A percentile compares a stretch with the other conserved stretches of the same genome.
Evolutionary conservation across 2,888 invertebrate species (phyloP).

Genomic region (Quadroppia sp.): DNA sequence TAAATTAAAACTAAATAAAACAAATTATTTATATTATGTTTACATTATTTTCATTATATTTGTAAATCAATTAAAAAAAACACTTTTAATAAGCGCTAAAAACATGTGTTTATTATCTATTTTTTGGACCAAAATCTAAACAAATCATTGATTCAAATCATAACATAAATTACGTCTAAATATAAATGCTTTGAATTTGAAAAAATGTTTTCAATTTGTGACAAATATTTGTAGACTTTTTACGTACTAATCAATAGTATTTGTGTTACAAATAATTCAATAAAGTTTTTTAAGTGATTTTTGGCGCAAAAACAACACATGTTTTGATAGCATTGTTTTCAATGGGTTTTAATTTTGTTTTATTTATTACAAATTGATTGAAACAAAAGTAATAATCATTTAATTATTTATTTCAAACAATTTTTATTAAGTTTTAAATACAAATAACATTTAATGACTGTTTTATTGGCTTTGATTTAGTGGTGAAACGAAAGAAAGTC

Average conservation of each 20-base stretch:
- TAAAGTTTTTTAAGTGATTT: not conserved
- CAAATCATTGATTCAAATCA: too few species aligned
- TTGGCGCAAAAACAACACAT: too few species aligned
- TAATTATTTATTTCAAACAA: too few species aligned
- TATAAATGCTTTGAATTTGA: not conserved
- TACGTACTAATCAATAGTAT: not conserved
- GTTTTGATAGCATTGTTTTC: too few species aligned
- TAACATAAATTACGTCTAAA: not conserved
- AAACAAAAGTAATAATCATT: too few species aligned
- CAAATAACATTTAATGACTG: not conserved
- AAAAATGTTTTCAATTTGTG: not conserved
- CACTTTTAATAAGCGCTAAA: not conserved
- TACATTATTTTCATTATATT: not conserved
- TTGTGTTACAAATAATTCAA: not conserved
- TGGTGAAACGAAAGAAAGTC: not conserved
- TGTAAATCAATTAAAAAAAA: not conserved
- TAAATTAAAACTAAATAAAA: not conserved
- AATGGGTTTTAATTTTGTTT: too few species aligned
- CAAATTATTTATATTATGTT: not conserved
- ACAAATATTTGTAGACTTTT: not conserved
- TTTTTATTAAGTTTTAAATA: not conserved
- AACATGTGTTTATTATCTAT: not conserved
- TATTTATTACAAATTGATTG: too few species aligned
- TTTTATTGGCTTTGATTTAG: not conserved
- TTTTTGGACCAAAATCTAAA: too few species aligned